These are phyloP conservation scores for Oxycera nigricornis DNA, from an alignment of 2,888 invertebrate genomes.

Conservation along the genomic window DNA sequence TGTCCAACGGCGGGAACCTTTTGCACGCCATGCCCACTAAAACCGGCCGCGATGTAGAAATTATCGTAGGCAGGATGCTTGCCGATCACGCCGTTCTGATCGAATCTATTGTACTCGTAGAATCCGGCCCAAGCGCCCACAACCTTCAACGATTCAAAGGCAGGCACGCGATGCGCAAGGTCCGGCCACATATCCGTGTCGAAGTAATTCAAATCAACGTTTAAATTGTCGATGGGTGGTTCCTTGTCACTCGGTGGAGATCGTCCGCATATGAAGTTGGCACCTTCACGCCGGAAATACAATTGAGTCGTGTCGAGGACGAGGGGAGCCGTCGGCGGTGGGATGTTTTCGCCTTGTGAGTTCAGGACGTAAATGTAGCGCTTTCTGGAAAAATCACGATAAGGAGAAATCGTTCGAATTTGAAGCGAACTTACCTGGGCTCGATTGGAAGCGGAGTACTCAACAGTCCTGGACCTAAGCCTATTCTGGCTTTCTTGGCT, in stretches of 20 bases:
- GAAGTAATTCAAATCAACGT: constrained; percentile 78
- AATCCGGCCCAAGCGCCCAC: constrained; percentile 82
- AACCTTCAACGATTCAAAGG: constrained; percentile 81
- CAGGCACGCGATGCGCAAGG: constrained; percentile 79
- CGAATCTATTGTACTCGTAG: constrained; percentile 90
- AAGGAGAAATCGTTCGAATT: background rate
- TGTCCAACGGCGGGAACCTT: constrained; percentile 92
- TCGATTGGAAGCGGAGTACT: constrained; percentile 83
- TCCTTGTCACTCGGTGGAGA: constrained; percentile 74
- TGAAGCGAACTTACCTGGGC: constrained; percentile 62
- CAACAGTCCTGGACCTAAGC: constrained; percentile 71
- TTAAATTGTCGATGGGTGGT: constrained; percentile 68
- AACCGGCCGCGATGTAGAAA: constrained; percentile 87
- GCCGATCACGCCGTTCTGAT: constrained; percentile 91
- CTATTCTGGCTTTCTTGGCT: constrained; percentile 80
- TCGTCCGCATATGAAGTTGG: constrained; percentile 81
- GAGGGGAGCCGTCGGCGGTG: constrained; percentile 82
- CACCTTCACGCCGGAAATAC: constrained; percentile 83
- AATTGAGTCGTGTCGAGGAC: constrained; percentile 81
- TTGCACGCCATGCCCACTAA: constrained; percentile 91
- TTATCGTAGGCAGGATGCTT: constrained; percentile 84
- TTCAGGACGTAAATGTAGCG: constrained; percentile 80
- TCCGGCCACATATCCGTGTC: constrained; percentile 76
- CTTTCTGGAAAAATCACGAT: constrained; percentile 66
- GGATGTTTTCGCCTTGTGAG: constrained; percentile 70